Conservation (phyloP, 2,113 vertebrate species). For the Sylvicapra grimmia region DNA sequence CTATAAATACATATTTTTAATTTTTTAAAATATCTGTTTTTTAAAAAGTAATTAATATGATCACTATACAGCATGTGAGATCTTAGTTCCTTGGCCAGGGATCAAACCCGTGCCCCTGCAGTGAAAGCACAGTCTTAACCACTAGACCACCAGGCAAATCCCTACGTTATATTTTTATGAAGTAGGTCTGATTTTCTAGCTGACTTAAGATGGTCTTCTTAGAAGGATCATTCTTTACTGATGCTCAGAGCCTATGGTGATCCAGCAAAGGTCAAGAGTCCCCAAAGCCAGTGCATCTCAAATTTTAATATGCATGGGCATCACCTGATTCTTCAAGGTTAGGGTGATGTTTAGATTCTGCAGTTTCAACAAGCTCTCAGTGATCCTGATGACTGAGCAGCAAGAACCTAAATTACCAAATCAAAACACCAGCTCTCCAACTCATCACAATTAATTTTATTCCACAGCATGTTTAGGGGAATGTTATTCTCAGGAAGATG, state of each 20-base stretch:
- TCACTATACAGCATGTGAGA: not conserved
- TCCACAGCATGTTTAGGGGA: conserved; percentile 79
- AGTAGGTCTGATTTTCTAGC: not conserved
- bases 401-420: conserved; percentile 28
- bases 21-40: not conserved
- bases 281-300: not conserved
- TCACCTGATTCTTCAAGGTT: not conserved
- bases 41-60: not conserved
- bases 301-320: not conserved
- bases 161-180: not conserved
- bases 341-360: too few relatives aligned
- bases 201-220: not conserved
- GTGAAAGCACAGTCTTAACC: not conserved
- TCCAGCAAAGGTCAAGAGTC: not conserved
- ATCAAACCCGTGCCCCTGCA: not conserved
- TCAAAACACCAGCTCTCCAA: conserved; percentile 65
- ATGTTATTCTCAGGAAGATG: conserved; percentile 70
- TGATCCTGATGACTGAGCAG: not conserved
- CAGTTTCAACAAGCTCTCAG: not conserved
- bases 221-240: not conserved
- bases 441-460: conserved; percentile 81
- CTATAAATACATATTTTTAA: not conserved
- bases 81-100: not conserved
- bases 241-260: not conserved
- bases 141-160: not conserved